phyloP scores from a whole-genome alignment of 2,888 invertebrate species.

The Malthinus seriepunctatus region DNA sequence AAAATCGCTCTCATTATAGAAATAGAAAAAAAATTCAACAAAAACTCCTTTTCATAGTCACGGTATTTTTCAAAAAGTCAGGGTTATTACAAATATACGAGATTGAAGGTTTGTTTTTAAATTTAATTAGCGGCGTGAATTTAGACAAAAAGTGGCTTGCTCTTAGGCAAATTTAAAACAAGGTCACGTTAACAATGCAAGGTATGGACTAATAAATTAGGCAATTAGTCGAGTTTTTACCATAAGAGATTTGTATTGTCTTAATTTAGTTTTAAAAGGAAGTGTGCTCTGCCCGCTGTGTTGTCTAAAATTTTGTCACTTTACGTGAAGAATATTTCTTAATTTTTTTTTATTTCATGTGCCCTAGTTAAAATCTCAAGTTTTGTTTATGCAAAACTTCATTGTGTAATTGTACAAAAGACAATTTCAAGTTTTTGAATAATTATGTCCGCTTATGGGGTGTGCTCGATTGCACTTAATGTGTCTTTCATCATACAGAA shows the following conservation, averaged over 20 bases:
- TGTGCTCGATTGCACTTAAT: conserved; percentile 2
- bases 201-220: background rate
- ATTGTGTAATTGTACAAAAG: no score
- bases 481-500: conserved; percentile 6
- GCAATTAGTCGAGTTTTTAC: conserved; percentile 4
- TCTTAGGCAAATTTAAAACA: conserved; percentile 11
- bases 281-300: background rate
- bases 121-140: conserved; percentile 1
- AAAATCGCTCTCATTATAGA: no score
- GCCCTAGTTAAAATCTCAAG: no score
- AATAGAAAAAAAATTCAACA: background rate
- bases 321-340: no score
- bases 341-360: no score
- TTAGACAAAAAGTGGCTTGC: background rate
- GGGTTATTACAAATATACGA: conserved; percentile 8
- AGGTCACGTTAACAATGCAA: conserved; percentile 10
- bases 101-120: conserved; percentile 11
- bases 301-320: background rate
- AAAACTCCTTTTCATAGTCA: conserved; percentile 5
- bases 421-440: background rate
- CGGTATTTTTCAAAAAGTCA: conserved; percentile 17
- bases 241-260: background rate
- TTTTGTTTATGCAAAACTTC: no score
- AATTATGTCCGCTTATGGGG: background rate
- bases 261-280: background rate